Percentiles rank a stretch among this genome's conserved stretches.
phyloP scores from a whole-genome alignment of 2,113 vertebrate species.

The Pagrus major region DNA sequence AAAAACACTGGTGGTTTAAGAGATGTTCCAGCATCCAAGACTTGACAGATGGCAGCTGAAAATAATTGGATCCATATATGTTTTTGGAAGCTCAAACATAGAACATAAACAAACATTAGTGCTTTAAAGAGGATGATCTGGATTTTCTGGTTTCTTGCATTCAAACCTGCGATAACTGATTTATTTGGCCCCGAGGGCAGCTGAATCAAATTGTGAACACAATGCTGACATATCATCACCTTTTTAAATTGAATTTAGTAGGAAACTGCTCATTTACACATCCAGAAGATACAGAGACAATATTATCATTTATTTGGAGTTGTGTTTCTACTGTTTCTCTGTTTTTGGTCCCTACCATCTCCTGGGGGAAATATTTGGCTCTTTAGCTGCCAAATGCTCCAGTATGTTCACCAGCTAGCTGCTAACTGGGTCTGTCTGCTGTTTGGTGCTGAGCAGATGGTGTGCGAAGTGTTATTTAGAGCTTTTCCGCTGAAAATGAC shows the following conservation, averaged over 20 bases:
- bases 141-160: background rate
- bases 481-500: no score
- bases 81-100: background rate
- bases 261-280: no score
- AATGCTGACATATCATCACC: no score
- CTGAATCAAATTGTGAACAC: background rate
- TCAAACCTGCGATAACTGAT: no score
- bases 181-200: background rate
- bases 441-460: background rate
- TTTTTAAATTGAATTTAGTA: background rate
- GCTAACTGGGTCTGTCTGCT: background rate
- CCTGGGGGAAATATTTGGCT: background rate
- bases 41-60: background rate
- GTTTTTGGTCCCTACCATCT: background rate
- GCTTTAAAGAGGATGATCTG: background rate
- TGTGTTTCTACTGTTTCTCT: background rate
- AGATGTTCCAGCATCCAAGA: background rate
- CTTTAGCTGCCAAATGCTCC: background rate
- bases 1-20: background rate
- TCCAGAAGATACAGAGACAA: background rate
- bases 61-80: background rate
- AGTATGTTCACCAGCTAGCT: background rate
- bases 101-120: constrained; percentile 5
- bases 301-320: background rate
- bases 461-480: background rate